These are phyloP conservation scores for Macroteleia sp. DNA, from an alignment of 2,888 invertebrate species.

Conservation along the genomic window DNA sequence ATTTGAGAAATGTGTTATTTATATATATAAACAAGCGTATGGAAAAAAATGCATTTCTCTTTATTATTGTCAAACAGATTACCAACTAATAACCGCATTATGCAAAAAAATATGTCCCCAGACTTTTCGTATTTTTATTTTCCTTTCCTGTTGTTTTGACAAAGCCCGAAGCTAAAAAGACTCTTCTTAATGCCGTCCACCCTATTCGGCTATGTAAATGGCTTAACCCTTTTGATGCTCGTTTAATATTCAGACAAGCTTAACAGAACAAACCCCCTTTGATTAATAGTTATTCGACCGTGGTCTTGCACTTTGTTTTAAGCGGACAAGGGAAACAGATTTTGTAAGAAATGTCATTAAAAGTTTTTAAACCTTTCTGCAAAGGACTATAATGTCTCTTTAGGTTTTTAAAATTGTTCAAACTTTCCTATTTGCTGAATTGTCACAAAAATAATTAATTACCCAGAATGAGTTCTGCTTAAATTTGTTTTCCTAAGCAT, in stretches of 20 bases:
- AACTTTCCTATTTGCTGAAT: too few relatives aligned
- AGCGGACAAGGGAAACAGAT: slow-evolving; percentile 41
- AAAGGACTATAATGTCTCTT: too few relatives aligned
- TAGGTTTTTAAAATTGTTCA: too few relatives aligned
- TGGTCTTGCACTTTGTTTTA: slow-evolving; percentile 40
- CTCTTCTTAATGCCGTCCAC: slow-evolving; percentile 4
- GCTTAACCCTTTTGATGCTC: slow-evolving; percentile 72
- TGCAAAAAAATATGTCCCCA: too few relatives aligned
- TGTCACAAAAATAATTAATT: too few relatives aligned
- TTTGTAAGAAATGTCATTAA: slow-evolving; percentile 27
- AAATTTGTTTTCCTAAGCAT: slow-evolving; percentile 84
- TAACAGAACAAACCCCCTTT: slow-evolving; percentile 72
- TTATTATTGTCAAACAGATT: too few relatives aligned
- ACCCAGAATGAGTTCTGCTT: slow-evolving; percentile 83
- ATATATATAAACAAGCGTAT: too few relatives aligned
- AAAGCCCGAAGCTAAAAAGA: slow-evolving; percentile 37
- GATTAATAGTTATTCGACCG: slow-evolving; percentile 71
- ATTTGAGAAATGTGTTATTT: too few relatives aligned
- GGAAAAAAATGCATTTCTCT: too few relatives aligned
- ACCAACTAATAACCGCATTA: too few relatives aligned
- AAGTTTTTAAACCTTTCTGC: too few relatives aligned
- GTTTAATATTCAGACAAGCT: slow-evolving; percentile 76
- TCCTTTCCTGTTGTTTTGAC: slow-evolving; percentile 27
- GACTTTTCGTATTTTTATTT: slow-evolving; percentile 1
- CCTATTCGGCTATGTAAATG: slow-evolving; percentile 50